Evolutionary conservation across 2,888 invertebrate genomes (phyloP), one percentile per base, ranked within the genome.

Genomic region (Eupeodes luniger): DNA sequence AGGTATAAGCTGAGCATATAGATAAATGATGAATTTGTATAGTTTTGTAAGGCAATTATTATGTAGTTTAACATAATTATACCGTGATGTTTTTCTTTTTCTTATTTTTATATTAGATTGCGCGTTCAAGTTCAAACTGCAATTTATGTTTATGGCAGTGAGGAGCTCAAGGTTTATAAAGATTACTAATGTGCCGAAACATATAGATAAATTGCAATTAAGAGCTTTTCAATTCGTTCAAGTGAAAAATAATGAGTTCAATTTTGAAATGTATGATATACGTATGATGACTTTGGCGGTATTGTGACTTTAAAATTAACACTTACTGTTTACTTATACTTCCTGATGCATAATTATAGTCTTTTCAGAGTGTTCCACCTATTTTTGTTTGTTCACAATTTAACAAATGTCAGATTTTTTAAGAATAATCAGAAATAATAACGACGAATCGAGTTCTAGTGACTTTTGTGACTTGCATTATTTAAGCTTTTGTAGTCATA

Each of bases 121-220:
- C 47, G 40, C 47, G 40, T 70, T 72, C 72, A 72, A 72, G 72
- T 59, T 72, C 72, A 59, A 72, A 72, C n/a, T 72, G 72, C 72
- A 72, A 59, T 27, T 27, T 27, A 27, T 72, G 34, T 5, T 47
- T 10, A 12, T 12, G 12, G 3, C 34, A 72, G 55, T 72, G 70
- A 57, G 27, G 2, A 47, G 16, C 12, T 72, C 72, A 72, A 72
- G 72, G 72, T 59, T 72, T 4, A 47, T 0, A 6, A 4, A 27
- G 4, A 27, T 19, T 70, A 44, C 44, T 44, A 44, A 14, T 0
- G 40, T 14, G 5, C 36, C n/a, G 55, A 47, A 10, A 34, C n/a
- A 16, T 40, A 7, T 1, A 27, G 27, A 27, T 19, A 34, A 40
- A 5, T 47, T 47, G 27, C 19, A 72, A 49, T 59, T 34, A 47